phyloP scores from a whole-genome alignment of 2,113 vertebrate genomes.

The Macaca mulatta region DNA sequence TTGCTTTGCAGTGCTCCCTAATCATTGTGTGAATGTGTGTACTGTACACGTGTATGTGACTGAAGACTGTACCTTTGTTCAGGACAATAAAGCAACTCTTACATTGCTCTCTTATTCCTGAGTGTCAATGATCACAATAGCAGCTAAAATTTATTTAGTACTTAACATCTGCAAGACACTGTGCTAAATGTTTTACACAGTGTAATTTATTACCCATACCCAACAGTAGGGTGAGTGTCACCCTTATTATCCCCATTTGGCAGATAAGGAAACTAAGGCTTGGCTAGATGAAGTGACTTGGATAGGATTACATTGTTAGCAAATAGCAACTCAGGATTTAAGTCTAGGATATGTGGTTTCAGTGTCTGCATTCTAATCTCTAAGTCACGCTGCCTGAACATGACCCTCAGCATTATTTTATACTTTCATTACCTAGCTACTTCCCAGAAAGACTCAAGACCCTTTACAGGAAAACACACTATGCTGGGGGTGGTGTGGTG shows the following conservation, averaged over 20 bases:
- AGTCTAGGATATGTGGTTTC: background rate
- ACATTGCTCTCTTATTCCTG: background rate
- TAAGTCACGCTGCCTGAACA: background rate
- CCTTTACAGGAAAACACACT: background rate
- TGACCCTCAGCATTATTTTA: background rate
- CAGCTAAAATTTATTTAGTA: background rate
- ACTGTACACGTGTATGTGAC: rapidly evolving
- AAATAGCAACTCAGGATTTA: background rate
- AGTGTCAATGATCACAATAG: background rate
- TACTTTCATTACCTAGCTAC: background rate
- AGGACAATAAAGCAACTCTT: background rate
- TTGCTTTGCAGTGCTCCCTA: background rate
- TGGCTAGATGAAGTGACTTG: background rate
- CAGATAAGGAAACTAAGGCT: background rate
- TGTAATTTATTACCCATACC: background rate
- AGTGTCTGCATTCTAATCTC: background rate
- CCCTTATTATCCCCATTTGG: background rate
- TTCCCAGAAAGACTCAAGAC: background rate
- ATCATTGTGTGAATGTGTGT: background rate
- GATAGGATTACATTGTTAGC: background rate
- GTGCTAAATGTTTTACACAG: background rate
- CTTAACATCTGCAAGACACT: background rate
- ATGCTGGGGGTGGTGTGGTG: rapidly evolving
- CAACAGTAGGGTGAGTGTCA: background rate
- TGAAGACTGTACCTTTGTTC: background rate